phyloP scores from a whole-genome alignment of 2,113 vertebrate genomes.

The Gadus chalcogrammus region DNA sequence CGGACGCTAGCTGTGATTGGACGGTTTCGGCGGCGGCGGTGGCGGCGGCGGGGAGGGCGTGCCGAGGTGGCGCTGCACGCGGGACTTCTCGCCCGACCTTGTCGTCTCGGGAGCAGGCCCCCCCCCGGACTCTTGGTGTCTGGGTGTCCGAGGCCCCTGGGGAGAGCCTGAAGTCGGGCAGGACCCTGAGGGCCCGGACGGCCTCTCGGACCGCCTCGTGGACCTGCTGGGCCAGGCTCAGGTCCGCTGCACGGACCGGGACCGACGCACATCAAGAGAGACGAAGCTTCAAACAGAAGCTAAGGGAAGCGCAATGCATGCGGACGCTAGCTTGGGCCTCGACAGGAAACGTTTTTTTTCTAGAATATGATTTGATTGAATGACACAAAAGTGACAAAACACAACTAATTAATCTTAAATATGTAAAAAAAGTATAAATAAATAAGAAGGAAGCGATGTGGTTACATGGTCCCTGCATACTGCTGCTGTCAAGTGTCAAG shows the following conservation, averaged over 20 bases:
- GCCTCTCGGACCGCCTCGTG: slow-evolving; percentile 51
- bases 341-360: too few relatives aligned
- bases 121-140: slow-evolving; percentile 37
- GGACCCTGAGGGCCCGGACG: slow-evolving; percentile 17
- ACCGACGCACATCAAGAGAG: too few relatives aligned
- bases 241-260: slow-evolving; percentile 20
- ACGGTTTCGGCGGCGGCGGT: too few relatives aligned
- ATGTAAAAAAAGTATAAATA: neutral
- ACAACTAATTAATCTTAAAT: too few relatives aligned
- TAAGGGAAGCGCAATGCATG: too few relatives aligned
- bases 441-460: neutral
- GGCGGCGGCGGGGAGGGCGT: too few relatives aligned
- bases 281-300: too few relatives aligned
- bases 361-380: neutral
- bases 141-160: slow-evolving; percentile 26
- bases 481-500: too few relatives aligned
- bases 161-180: slow-evolving; percentile 56
- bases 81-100: neutral
- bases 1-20: too few relatives aligned
- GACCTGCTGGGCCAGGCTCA: slow-evolving; percentile 51
- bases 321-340: too few relatives aligned
- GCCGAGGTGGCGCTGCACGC: too few relatives aligned
- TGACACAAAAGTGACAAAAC: neutral
- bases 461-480: too few relatives aligned
- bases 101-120: slow-evolving; percentile 44